Conservation (phyloP, 2,113 vertebrate genomes). For the Mus musculus region DNA sequence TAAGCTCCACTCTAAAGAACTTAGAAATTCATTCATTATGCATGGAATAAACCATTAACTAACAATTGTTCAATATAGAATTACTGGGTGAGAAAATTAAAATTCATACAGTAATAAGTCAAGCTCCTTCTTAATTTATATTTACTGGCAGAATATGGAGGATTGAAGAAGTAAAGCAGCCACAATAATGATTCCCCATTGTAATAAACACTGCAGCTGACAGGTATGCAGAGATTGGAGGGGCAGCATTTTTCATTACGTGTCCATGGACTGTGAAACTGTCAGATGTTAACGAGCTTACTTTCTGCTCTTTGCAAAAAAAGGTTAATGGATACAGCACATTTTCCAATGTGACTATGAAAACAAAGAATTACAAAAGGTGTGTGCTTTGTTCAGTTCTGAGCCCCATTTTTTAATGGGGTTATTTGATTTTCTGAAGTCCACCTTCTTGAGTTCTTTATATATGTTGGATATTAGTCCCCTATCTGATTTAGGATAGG, state of each 20-base stretch:
- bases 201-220: conserved; percentile 79
- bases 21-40: conserved; percentile 61
- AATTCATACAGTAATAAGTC: conserved; percentile 82
- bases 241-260: conserved; percentile 86
- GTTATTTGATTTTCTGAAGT: no score
- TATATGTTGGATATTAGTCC: no score
- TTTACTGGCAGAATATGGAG: conserved; percentile 67
- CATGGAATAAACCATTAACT: conserved; percentile 60
- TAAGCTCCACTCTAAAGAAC: conserved; percentile 41
- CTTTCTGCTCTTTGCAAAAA: conserved; percentile 88
- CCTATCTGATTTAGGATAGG: no score
- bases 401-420: no score
- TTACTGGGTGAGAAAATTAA: conserved; percentile 79
- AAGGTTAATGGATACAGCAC: conserved; percentile 91
- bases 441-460: no score
- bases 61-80: conserved; percentile 66
- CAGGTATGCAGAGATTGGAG: conserved; percentile 76
- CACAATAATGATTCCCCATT: conserved; percentile 75
- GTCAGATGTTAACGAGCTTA: conserved; percentile 89
- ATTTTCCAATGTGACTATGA: conserved; percentile 85
- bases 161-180: conserved; percentile 63
- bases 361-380: conserved; percentile 86
- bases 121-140: conserved; percentile 71
- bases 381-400: no score
- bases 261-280: conserved; percentile 82